Percentiles rank a stretch among this genome's conserved stretches.
These are phyloP conservation scores for Loriculus beryllinus DNA, from an alignment of 2,797 vertebrate species.

Conservation along the genomic window DNA sequence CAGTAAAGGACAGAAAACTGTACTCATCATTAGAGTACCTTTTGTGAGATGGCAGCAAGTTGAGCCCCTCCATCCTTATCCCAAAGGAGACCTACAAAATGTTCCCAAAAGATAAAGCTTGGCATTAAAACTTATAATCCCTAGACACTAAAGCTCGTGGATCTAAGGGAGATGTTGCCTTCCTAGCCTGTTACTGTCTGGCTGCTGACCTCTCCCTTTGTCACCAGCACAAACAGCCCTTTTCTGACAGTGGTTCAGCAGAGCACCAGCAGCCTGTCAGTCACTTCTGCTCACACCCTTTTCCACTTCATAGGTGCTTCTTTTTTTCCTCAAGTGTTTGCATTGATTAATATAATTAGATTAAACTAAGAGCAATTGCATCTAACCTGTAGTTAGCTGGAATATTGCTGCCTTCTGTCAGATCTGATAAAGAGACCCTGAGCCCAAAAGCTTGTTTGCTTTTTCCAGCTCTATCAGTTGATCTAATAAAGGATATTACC, in stretches of 20 bases:
- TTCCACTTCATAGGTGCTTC: background rate
- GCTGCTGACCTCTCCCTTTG: slow-evolving; percentile 7
- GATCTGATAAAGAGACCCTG: slow-evolving; percentile 21
- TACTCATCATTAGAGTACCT: background rate
- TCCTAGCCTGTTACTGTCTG: background rate
- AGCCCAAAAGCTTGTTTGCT: slow-evolving; percentile 27
- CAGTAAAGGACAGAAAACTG: background rate
- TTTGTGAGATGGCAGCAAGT: background rate
- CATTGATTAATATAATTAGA: slow-evolving; percentile 48
- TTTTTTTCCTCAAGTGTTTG: background rate
- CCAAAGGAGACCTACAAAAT: slow-evolving; percentile 4
- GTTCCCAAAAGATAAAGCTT: background rate
- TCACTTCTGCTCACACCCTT: background rate
- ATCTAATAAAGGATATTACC: slow-evolving; percentile 48
- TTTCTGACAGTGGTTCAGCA: background rate
- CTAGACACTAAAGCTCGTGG: background rate
- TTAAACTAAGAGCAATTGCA: slow-evolving; percentile 49
- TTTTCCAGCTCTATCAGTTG: slow-evolving; percentile 31
- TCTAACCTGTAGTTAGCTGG: slow-evolving; percentile 25
- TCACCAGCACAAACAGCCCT: background rate
- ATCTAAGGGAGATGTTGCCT: background rate
- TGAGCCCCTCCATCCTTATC: background rate
- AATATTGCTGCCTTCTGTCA: slow-evolving; percentile 48
- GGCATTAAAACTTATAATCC: background rate
- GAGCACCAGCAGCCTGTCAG: background rate